A percentile compares a stretch with the other conserved stretches of the same genome.
Evolutionary conservation across 2,888 invertebrate species (phyloP).

Genomic region (Labia minor): DNA sequence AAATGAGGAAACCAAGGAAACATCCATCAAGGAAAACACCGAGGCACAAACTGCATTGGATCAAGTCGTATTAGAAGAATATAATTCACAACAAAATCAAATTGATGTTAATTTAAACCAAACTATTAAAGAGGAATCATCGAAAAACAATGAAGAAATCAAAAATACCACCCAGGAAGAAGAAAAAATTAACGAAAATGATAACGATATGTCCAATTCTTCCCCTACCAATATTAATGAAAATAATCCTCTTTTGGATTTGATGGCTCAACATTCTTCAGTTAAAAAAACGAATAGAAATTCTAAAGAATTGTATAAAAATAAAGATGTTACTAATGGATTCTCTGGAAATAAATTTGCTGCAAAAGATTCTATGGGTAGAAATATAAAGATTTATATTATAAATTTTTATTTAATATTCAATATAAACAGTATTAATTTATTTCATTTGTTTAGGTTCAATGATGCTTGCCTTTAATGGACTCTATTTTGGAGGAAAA

Average conservation of each 20-base stretch:
- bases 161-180: constrained; percentile 25
- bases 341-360: constrained; percentile 50
- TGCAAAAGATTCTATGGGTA: neutral
- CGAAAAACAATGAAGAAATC: constrained; percentile 17
- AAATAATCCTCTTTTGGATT: neutral
- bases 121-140: neutral
- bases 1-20: constrained; percentile 1
- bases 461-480: constrained; percentile 32
- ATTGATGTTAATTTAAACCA: neutral
- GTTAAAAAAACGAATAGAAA: neutral
- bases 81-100: neutral
- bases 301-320: neutral
- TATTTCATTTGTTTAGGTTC: constrained; percentile 19
- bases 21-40: neutral
- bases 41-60: neutral
- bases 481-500: constrained; percentile 31
- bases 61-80: neutral
- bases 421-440: neutral
- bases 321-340: constrained; percentile 44
- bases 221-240: neutral
- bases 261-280: neutral
- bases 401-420: neutral
- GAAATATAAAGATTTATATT: neutral
- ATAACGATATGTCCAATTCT: constrained; percentile 26
- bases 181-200: constrained; percentile 29